phyloP scores from a whole-genome alignment of 2,888 invertebrate genomes.

The Drosophila birchii region DNA sequence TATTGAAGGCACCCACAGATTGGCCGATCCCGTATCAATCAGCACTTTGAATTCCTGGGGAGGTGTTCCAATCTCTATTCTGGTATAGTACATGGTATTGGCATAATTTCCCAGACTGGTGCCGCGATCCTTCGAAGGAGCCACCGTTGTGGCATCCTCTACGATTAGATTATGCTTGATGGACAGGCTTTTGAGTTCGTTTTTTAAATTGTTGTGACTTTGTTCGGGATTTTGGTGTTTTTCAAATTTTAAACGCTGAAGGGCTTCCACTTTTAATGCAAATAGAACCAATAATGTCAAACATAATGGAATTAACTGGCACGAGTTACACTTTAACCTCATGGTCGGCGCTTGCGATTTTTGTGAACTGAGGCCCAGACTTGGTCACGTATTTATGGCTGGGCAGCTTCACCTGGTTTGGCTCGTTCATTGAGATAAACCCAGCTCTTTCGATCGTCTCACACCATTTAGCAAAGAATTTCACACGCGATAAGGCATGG shows the following conservation, averaged over 20 bases:
- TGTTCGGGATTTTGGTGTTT: constrained; percentile 31
- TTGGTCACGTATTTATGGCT: constrained; percentile 45
- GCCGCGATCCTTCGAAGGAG: not conserved
- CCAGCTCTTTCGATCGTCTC: constrained; percentile 2
- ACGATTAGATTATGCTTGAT: constrained; percentile 22
- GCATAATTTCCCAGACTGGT: constrained; percentile 53
- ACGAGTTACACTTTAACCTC: constrained; percentile 12
- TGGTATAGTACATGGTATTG: constrained; percentile 61
- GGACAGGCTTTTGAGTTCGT: constrained; percentile 25
- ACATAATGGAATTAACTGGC: constrained; percentile 8
- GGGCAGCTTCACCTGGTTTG: not conserved
- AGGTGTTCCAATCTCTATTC: constrained; percentile 91
- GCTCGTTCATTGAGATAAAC: constrained; percentile 12
- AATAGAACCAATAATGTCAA: constrained; percentile 3
- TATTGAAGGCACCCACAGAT: constrained; percentile 89
- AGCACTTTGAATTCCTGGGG: constrained; percentile 94
- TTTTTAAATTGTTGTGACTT: constrained; percentile 12
- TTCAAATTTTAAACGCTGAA: constrained; percentile 19
- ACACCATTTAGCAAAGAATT: constrained; percentile 30
- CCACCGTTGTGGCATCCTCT: not conserved
- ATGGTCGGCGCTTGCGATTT: constrained; percentile 21
- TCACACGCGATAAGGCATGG: constrained; percentile 29
- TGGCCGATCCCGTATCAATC: constrained; percentile 89
- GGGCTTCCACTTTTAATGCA: constrained; percentile 1
- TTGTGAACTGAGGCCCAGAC: constrained; percentile 5